Base-by-base conservation (phyloP, 2,888 invertebrate genomes). In the Lasioglossum lativentre region DNA sequence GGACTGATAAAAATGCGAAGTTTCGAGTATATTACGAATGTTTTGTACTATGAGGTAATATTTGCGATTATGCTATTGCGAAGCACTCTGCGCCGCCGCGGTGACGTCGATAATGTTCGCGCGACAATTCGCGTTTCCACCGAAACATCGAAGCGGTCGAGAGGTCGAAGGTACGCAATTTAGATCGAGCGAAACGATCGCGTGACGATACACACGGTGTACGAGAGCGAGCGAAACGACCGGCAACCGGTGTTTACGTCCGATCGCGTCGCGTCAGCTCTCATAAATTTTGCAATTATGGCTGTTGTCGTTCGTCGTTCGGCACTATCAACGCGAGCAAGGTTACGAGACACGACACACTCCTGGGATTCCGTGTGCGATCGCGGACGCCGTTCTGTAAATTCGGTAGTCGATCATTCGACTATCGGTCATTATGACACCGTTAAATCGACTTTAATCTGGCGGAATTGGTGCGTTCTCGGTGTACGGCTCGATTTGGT, bases 311-410 rank as follows among this genome's bases (percentile, higher is more conserved):
- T 27, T 52, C 40, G 45, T 34, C 76, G 52, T 66, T 27, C 19
- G 56, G 47, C 52, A 63, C 82, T 87, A 86, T 86, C 87, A 74
- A 76, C 2, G 42, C 38, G 73, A 5, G 68, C 81, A 83, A 87
- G 81, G 86, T 83, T 78, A 82, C 74, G n/a, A 74, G 82, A 71
- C 56, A 75, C 72, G 47, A 56, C 68, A 34, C 66, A 45, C 80
- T 40, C 56, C 23, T 47, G 27, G 56, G 71, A 78, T 75, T 72
- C 63, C 78, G 52, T 6, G n/a, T n/a, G 34, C 68, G 27, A 52
- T 66, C 56, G 42, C 1, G 82, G 82, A 88, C 74, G 75, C 82
- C 86, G 84, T 68, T 72, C 63, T 8, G 10, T 23, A 23, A 79
- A 75, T 75, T 84, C 73, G 79, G 59, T 6, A 42, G 71, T 56